Conservation (phyloP, 2,797 vertebrate genomes). For the Manis crassicaudata region DNA sequence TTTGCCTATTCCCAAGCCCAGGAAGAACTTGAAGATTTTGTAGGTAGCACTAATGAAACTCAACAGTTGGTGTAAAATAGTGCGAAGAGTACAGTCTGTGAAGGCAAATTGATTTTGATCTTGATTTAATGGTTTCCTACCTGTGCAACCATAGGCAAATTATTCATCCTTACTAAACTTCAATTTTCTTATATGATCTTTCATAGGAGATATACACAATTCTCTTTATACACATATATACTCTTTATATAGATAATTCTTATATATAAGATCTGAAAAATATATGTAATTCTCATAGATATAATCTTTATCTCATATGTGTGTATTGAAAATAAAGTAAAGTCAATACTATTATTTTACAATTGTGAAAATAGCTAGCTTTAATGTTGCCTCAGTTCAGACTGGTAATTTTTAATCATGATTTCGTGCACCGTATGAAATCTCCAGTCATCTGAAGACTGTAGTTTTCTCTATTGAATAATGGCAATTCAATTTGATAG, state of each 20-base stretch:
- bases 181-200: neutral
- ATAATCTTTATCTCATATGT: neutral
- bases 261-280: no score
- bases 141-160: neutral
- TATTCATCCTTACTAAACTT: neutral
- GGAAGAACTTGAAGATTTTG: conserved; percentile 1
- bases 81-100: neutral
- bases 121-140: neutral
- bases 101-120: neutral
- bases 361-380: conserved; percentile 7
- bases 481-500: neutral
- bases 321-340: neutral
- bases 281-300: no score
- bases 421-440: conserved; percentile 10
- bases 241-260: no score
- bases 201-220: no score
- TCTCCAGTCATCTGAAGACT: neutral
- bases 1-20: conserved; percentile 41
- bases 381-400: neutral
- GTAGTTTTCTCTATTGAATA: neutral
- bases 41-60: neutral
- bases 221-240: no score
- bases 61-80: neutral
- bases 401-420: neutral
- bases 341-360: neutral